These are phyloP conservation scores for Acanthurus lineatus DNA, from an alignment of 2,797 vertebrate species.

Conservation along the genomic window DNA sequence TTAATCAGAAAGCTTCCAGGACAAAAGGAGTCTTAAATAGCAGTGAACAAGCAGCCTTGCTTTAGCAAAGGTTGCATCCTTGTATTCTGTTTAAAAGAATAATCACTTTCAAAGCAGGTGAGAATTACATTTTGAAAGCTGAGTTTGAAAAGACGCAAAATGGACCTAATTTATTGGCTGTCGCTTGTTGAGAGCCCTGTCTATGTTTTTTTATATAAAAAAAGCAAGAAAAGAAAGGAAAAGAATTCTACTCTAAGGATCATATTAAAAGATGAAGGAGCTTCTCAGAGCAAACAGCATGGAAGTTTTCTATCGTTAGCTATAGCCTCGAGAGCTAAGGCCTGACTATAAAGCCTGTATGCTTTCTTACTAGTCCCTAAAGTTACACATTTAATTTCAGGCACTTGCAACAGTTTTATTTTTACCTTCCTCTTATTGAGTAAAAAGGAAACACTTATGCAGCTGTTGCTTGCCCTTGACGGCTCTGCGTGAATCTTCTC, in stretches of 20 bases:
- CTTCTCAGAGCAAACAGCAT: neutral
- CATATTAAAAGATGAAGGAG: neutral
- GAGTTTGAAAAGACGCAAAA: conserved; percentile 25
- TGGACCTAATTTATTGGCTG: conserved; percentile 19
- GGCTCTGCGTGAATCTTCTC: neutral
- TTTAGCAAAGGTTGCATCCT: conserved; percentile 18
- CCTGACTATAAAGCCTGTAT: neutral
- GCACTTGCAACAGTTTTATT: neutral
- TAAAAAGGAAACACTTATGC: neutral
- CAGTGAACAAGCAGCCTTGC: conserved; percentile 24
- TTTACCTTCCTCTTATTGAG: neutral
- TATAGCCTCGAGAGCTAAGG: neutral
- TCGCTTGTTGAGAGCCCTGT: neutral
- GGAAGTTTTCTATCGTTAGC: conserved; percentile 4
- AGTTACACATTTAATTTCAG: neutral
- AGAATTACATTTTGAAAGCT: conserved; percentile 24
- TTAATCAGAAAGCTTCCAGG: conserved; percentile 44
- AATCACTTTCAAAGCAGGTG: conserved; percentile 16
- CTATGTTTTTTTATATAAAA: neutral
- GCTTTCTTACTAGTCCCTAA: neutral
- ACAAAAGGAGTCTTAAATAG: conserved; percentile 47
- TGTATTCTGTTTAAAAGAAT: conserved; percentile 38
- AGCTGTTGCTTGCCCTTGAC: neutral
- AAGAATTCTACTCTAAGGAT: neutral
- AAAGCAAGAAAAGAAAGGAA: conserved; percentile 1